Base-by-base conservation (phyloP, 1,140 invertebrate species). In the Macrocentrus cingulum region DNA sequence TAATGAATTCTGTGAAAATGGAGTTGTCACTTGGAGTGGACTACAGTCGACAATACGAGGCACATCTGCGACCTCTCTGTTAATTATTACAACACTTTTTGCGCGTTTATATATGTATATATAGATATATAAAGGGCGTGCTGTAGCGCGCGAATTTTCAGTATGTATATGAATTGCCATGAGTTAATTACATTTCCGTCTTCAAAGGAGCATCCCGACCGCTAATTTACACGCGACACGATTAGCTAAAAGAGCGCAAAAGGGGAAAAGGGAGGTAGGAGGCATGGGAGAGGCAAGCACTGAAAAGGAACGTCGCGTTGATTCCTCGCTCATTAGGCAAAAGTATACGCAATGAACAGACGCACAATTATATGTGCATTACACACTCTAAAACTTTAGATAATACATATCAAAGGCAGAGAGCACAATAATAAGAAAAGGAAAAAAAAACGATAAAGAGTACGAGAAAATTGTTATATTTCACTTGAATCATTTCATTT, bases 111-210 rank as follows among this genome's bases (percentile, higher is more conserved):
- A 22, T 36, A 39, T 29, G 56, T 58, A 34, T 39, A 58, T 53
- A 53, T 25, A 29, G 25, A 42, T 57, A 32, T 53, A 41, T 61
- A 45, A 64, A 54, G 46, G 29, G 19, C 49, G n/a, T n/a, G n/a
- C n/a, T n/a, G n/a, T n/a, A n/a, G n/a, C n/a, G n/a, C n/a, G n/a
- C n/a, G n/a, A n/a, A n/a, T n/a, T n/a, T n/a, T n/a, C n/a, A n/a
- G n/a, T n/a, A n/a, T n/a, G 36, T 50, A 37, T 55, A 53, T 52
- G 57, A 62, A 66, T 58, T 58, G 56, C 37, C 44, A 64, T 53
- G 57, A 60, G 60, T 64, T 66, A 64, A 75, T 66, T 64, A 61
- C 66, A 64, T 62, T 66, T 61, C 60, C 61, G 53, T 71, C 70
- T 71, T 72, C 71, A 72, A 70, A 75, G 69, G 59, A 56, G 16